Evolutionary conservation across 1,140 invertebrate genomes (phyloP).

Genomic region (Aphis craccivora): DNA sequence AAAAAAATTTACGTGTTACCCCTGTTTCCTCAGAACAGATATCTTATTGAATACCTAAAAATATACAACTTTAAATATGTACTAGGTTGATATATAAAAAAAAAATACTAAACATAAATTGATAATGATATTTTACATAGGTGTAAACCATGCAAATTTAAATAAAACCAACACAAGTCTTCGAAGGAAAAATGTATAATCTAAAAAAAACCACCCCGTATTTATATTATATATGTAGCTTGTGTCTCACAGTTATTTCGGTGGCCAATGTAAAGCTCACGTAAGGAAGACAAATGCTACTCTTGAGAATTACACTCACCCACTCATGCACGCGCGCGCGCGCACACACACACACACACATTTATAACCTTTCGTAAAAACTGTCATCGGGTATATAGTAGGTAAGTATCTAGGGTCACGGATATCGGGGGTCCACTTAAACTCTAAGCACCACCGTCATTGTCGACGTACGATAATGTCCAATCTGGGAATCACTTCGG

Average conservation of each 20-base stretch:
- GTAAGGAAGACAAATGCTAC: slow-evolving; percentile 40
- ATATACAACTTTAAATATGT: neutral
- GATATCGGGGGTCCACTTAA: neutral
- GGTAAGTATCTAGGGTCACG: neutral
- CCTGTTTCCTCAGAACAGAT: no score
- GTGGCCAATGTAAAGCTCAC: neutral
- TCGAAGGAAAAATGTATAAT: neutral
- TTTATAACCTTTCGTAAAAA: slow-evolving; percentile 30
- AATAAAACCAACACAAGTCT: neutral
- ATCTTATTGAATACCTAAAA: neutral
- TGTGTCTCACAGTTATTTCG: neutral
- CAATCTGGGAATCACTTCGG: neutral
- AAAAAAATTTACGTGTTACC: neutral
- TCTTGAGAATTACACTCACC: neutral
- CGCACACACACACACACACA: neutral
- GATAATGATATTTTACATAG: neutral
- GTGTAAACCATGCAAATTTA: neutral
- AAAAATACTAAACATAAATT: neutral
- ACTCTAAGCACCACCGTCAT: neutral
- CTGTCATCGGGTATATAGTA: neutral
- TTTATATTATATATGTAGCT: neutral
- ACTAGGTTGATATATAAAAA: neutral
- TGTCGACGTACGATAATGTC: neutral
- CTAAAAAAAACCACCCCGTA: neutral
- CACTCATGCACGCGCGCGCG: neutral